phyloP scores from a whole-genome alignment of 2,113 vertebrate genomes.

The Meleagris gallopavo region DNA sequence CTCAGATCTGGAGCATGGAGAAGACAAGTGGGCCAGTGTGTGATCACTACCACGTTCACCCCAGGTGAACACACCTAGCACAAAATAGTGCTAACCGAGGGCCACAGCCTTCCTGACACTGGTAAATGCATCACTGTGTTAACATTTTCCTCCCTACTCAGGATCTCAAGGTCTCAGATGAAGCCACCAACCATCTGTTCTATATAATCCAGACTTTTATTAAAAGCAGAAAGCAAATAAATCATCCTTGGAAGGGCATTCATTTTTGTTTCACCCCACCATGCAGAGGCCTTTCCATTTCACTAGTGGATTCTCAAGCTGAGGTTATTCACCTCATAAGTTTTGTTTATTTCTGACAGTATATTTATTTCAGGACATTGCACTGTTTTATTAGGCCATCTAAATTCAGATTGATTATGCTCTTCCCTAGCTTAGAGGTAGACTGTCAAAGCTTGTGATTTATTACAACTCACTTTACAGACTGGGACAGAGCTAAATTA shows the following conservation, averaged over 20 bases:
- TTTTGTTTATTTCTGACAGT: constrained; percentile 34
- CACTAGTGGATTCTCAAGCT: neutral
- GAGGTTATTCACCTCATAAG: neutral
- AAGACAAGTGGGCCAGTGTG: neutral
- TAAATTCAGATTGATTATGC: constrained; percentile 50
- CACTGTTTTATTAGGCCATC: constrained; percentile 36
- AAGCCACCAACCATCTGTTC: constrained; percentile 21
- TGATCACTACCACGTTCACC: neutral
- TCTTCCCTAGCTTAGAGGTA: constrained; percentile 36
- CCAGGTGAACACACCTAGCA: neutral
- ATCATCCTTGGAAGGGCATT: constrained; percentile 32
- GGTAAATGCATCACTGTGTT: neutral
- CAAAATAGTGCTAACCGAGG: neutral
- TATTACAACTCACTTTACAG: constrained; percentile 33
- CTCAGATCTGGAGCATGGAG: neutral
- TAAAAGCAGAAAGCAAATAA: constrained; percentile 39
- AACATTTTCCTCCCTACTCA: neutral
- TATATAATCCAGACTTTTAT: constrained; percentile 14
- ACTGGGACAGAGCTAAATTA: neutral
- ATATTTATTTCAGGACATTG: constrained; percentile 20
- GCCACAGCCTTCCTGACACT: neutral
- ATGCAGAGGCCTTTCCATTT: constrained; percentile 1
- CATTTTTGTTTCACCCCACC: neutral
- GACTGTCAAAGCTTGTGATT: constrained; percentile 50
- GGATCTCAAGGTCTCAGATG: constrained; percentile 1